Evolutionary conservation across 2,888 invertebrate genomes (phyloP).

Genomic region (Apamea epomidion): DNA sequence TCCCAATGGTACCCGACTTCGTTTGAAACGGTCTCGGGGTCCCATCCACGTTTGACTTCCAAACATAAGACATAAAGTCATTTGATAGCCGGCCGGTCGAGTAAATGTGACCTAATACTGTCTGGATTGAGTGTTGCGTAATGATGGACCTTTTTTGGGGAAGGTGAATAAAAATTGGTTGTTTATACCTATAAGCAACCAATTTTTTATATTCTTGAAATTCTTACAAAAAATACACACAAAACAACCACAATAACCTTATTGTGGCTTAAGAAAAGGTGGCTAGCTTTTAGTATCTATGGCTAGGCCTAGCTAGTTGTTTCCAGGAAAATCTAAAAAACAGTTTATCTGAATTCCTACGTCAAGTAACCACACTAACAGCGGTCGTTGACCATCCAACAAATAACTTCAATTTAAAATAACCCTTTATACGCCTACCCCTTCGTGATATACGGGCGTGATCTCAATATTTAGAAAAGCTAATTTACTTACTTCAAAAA

Average conservation of each 20-base stretch:
- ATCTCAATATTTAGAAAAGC: neutral
- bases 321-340: neutral
- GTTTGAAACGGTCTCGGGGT: slow-evolving; percentile 46
- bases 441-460: neutral
- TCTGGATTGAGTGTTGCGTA: slow-evolving; percentile 16
- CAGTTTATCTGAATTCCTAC: no score
- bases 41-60: slow-evolving; percentile 65
- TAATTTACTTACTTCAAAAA: neutral
- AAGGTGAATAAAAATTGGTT: neutral
- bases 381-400: no score
- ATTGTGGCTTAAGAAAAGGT: no score
- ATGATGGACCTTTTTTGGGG: neutral
- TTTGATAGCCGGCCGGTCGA: slow-evolving; percentile 32
- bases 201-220: no score
- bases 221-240: no score
- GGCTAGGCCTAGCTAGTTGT: neutral
- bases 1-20: slow-evolving; percentile 54
- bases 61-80: slow-evolving; percentile 59
- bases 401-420: no score
- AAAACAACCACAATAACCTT: no score
- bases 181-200: no score
- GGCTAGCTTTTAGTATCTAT: neutral
- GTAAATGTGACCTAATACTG: slow-evolving; percentile 41
- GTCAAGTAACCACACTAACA: no score
- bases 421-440: neutral